phyloP scores from a whole-genome alignment of 30 jellyfish, hydroid and myxozoan species.

The Chrysaora quinquecirrha region DNA sequence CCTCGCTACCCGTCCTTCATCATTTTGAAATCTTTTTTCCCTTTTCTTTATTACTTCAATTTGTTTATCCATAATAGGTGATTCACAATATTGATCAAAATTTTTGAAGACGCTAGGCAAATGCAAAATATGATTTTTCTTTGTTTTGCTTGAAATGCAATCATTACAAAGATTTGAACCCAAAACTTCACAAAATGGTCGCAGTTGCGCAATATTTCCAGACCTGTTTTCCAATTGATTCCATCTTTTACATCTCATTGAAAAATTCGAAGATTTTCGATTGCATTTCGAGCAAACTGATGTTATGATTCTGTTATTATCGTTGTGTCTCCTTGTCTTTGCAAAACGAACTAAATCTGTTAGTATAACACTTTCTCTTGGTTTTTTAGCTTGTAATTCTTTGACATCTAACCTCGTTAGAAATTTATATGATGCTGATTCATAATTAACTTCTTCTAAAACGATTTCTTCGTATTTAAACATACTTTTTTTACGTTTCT shows the following conservation, averaged over 20 bases:
- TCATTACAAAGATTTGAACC: constrained; percentile 57
- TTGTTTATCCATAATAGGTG: neutral
- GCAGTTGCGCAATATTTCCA: constrained; percentile 4
- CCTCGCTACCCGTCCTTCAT: constrained; percentile 33
- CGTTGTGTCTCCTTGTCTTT: constrained; percentile 34
- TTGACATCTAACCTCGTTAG: neutral
- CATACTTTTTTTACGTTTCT: too few species aligned
- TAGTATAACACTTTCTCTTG: constrained; percentile 18
- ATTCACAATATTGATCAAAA: neutral
- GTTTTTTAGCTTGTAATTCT: neutral
- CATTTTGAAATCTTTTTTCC: neutral
- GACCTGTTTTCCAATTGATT: neutral
- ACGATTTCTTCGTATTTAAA: constrained; percentile 8
- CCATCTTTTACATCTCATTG: constrained; percentile 52
- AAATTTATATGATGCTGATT: neutral
- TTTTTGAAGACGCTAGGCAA: constrained; percentile 38
- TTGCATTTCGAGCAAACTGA: constrained; percentile 31
- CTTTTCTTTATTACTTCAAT: neutral
- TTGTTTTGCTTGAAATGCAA: constrained; percentile 35
- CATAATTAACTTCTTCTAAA: constrained; percentile 16
- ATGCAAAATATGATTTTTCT: constrained; percentile 26
- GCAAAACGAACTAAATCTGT: constrained; percentile 56
- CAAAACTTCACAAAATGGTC: constrained; percentile 52
- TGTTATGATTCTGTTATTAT: neutral
- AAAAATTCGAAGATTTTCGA: constrained; percentile 4